Percentiles rank a stretch among this genome's conserved stretches.
phyloP scores from a whole-genome alignment of 1,140 invertebrate genomes.

The Cydia fagiglandana region DNA sequence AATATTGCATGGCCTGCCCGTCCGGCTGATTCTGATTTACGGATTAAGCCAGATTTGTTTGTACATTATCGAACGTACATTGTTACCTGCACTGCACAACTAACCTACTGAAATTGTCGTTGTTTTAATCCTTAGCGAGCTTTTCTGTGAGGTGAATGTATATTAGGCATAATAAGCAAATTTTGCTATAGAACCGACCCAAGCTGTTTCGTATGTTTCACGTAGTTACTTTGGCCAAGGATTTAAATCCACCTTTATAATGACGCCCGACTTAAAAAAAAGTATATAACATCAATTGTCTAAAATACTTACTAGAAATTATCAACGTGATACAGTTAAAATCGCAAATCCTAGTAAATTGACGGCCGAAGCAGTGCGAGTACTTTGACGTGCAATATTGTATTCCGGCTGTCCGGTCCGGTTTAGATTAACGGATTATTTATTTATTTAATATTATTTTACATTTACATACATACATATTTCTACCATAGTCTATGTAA shows the following conservation, averaged over 20 bases:
- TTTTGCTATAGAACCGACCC: too few relatives aligned
- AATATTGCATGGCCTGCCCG: conserved; percentile 1
- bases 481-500: too few relatives aligned
- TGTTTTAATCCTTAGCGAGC: neutral
- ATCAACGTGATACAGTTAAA: too few relatives aligned
- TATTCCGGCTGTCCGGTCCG: neutral
- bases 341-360: neutral
- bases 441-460: too few relatives aligned
- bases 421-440: neutral
- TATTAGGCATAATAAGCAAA: too few relatives aligned
- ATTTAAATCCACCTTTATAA: too few relatives aligned
- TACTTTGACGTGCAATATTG: neutral
- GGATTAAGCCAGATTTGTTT: conserved; percentile 14
- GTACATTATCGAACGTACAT: neutral
- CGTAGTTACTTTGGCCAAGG: too few relatives aligned
- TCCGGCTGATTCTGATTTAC: conserved; percentile 13
- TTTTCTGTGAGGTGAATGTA: neutral
- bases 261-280: too few relatives aligned
- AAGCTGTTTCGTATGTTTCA: too few relatives aligned
- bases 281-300: too few relatives aligned
- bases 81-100: neutral
- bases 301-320: too few relatives aligned
- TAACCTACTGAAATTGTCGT: neutral
- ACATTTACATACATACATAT: too few relatives aligned
- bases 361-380: neutral